Conservation (phyloP, 1,140 invertebrate genomes). For the Drosophila pruinosa region DNA sequence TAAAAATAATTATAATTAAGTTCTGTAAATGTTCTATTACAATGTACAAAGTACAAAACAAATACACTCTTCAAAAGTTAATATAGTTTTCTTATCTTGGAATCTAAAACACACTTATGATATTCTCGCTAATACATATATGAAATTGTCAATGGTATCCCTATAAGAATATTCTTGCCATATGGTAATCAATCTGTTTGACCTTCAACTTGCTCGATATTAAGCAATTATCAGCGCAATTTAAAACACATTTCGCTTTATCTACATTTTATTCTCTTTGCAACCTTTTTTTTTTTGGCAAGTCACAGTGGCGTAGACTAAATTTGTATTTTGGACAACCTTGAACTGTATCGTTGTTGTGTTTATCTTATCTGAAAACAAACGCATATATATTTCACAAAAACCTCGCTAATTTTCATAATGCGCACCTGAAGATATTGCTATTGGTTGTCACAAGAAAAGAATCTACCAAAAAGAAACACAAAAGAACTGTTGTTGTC, state of each 20-base stretch:
- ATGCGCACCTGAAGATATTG: constrained; percentile 22
- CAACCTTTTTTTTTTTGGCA: constrained; percentile 14
- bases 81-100: too few species aligned
- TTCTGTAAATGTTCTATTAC: too few species aligned
- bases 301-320: constrained; percentile 11
- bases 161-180: background rate
- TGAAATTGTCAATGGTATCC: too few species aligned
- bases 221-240: background rate
- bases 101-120: too few species aligned
- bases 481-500: constrained; percentile 39
- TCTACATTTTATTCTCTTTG: background rate
- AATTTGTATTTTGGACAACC: constrained; percentile 38
- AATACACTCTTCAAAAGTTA: too few species aligned
- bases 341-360: constrained; percentile 65
- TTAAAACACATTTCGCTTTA: constrained; percentile 5
- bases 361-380: constrained; percentile 58
- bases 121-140: too few species aligned
- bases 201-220: constrained; percentile 5
- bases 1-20: too few species aligned
- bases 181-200: background rate
- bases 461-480: constrained; percentile 2
- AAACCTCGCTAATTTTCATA: constrained; percentile 41
- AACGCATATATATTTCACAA: constrained; percentile 10
- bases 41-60: too few species aligned
- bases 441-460: constrained; percentile 24